Conservation (phyloP, 2,113 vertebrate genomes). For the Corythoichthys haematopterus region DNA sequence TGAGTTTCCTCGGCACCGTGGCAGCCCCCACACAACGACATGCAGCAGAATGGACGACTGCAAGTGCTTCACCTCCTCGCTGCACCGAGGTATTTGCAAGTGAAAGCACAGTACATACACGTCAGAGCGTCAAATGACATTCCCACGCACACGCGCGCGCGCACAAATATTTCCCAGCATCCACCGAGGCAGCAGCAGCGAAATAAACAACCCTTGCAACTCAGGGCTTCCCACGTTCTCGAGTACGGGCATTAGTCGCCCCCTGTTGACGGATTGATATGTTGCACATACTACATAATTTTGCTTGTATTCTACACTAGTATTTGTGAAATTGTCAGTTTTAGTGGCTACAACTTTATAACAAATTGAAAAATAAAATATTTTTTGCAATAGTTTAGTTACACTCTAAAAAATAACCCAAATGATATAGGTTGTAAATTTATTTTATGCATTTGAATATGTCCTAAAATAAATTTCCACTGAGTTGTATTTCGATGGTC, state of each 20-base stretch:
- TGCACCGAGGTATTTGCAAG: background rate
- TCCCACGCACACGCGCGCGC: background rate
- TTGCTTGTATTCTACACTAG: too few species aligned
- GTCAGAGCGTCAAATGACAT: conserved; percentile 9
- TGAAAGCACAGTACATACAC: conserved; percentile 23
- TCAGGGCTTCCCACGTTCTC: conserved; percentile 12
- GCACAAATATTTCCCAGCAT: conserved; percentile 36
- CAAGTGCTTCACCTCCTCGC: background rate
- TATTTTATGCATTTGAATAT: too few species aligned
- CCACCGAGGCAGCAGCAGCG: conserved; percentile 46
- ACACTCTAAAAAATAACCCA: too few species aligned
- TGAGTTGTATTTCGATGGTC: too few species aligned
- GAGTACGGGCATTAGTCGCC: conserved; percentile 7
- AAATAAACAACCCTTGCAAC: conserved; percentile 60
- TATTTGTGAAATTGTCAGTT: too few species aligned
- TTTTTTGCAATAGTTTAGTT: too few species aligned
- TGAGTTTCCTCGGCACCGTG: background rate
- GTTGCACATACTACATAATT: background rate
- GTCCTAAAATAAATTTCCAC: too few species aligned
- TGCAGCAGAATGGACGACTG: background rate
- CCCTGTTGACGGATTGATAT: conserved; percentile 22
- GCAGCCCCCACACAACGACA: background rate
- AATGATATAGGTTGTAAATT: too few species aligned
- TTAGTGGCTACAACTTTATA: too few species aligned
- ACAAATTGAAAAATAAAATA: too few species aligned